Conservation (phyloP, 2,113 vertebrate genomes). For the Phrynocephalus versicolor region DNA sequence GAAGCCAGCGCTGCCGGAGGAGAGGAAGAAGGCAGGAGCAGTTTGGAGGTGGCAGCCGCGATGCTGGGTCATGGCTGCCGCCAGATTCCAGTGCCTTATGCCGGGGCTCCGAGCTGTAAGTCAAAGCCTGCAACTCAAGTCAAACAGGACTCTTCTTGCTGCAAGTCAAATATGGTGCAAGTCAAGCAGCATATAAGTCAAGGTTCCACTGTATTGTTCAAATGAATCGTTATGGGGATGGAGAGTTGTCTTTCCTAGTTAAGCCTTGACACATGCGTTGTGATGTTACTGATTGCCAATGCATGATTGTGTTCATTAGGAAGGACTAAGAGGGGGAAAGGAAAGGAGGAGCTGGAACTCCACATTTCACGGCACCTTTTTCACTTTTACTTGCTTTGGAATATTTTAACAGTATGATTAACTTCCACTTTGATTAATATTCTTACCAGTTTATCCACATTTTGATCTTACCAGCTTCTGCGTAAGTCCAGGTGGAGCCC, state of each 20-base stretch:
- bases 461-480: slow-evolving; percentile 87
- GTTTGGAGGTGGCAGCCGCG: too few species aligned
- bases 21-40: too few species aligned
- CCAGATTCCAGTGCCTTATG: too few species aligned
- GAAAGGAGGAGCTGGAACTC: neutral
- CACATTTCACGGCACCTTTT: fast-evolving
- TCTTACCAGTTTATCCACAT: fast-evolving
- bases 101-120: too few species aligned
- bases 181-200: too few species aligned
- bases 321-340: too few species aligned
- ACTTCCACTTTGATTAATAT: neutral
- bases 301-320: neutral
- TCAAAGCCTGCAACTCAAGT: too few species aligned
- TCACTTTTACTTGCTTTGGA: fast-evolving
- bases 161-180: too few species aligned
- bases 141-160: too few species aligned
- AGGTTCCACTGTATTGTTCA: neutral
- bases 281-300: neutral
- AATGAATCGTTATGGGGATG: neutral
- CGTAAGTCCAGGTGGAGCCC: slow-evolving; percentile 89
- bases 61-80: too few species aligned
- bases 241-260: neutral
- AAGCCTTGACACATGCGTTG: neutral
- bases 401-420: fast-evolving
- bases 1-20: too few species aligned